These are phyloP conservation scores for Parnassius orleans DNA, from an alignment of 2,888 invertebrate genomes.

Conservation along the genomic window DNA sequence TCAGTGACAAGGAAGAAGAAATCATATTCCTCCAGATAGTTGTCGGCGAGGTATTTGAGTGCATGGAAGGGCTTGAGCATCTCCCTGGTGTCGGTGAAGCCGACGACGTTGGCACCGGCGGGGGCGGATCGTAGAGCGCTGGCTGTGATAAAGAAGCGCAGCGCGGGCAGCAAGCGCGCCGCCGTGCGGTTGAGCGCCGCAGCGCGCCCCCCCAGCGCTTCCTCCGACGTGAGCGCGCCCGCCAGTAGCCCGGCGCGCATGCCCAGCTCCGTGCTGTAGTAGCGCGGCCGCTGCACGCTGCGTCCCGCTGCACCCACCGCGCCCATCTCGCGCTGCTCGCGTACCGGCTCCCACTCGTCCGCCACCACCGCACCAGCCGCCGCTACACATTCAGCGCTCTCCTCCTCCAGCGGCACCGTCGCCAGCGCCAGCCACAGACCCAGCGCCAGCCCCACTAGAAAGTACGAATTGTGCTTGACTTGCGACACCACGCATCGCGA, in stretches of 20 bases:
- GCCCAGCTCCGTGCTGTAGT: conserved; percentile 97
- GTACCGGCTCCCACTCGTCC: conserved; percentile 69
- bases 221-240: conserved; percentile 90
- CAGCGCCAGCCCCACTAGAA: conserved; percentile 77
- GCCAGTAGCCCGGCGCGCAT: conserved; percentile 93
- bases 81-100: conserved; percentile 89
- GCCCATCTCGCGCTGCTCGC: conserved; percentile 54
- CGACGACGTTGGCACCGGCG: conserved; percentile 86
- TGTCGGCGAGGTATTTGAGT: conserved; percentile 93
- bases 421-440: conserved; percentile 80
- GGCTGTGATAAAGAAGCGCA: conserved; percentile 89
- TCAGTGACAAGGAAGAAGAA: conserved; percentile 95
- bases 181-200: conserved; percentile 94
- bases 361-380: conserved; percentile 33
- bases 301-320: conserved; percentile 45
- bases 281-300: conserved; percentile 90
- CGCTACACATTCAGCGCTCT: conserved; percentile 38
- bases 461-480: conserved; percentile 80
- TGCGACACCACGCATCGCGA: conserved; percentile 72
- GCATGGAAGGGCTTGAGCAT: conserved; percentile 92
- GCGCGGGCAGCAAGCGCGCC: conserved; percentile 90
- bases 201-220: conserved; percentile 86
- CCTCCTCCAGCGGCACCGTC: conserved; percentile 70
- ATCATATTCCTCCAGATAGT: conserved; percentile 94
- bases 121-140: conserved; percentile 58